A percentile compares a stretch with the other conserved stretches of the same genome.
Evolutionary conservation across 30 jellyfish, hydroid and myxozoan genomes (phyloP).

Genomic region (Nemopilema nomurai): DNA sequence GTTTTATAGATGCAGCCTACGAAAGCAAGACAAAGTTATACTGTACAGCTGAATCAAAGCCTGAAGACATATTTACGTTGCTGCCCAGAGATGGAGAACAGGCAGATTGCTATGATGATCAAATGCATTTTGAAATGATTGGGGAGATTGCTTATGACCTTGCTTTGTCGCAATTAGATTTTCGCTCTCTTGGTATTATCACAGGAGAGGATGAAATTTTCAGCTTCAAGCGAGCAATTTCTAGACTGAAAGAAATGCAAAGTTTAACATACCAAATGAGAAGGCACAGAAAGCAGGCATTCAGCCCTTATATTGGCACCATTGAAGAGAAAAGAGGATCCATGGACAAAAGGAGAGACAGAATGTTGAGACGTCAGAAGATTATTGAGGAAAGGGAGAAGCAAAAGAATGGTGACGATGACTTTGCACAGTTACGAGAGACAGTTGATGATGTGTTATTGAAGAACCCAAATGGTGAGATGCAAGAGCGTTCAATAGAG

Average conservation of each 20-base stretch:
- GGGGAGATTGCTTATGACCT: constrained; percentile 92
- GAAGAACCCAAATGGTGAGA: constrained; percentile 21
- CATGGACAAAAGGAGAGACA: constrained; percentile 56
- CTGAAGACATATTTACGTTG: constrained; percentile 71
- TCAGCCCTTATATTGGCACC: constrained; percentile 75
- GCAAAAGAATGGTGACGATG: constrained; percentile 11
- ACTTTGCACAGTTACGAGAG: constrained; percentile 26
- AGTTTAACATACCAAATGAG: constrained; percentile 61
- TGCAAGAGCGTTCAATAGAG: constrained; percentile 7
- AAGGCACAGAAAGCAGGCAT: constrained; percentile 55
- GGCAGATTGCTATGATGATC: constrained; percentile 57
- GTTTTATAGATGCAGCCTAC: constrained; percentile 90
- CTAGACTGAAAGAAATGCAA: constrained; percentile 83
- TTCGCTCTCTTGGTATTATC: constrained; percentile 61
- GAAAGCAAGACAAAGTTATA: constrained; percentile 68
- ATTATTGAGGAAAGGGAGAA: constrained; percentile 58
- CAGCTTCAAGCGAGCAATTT: constrained; percentile 77
- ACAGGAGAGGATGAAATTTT: constrained; percentile 92
- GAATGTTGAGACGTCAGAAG: constrained; percentile 60
- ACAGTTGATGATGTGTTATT: constrained; percentile 23
- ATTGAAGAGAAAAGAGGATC: constrained; percentile 56
- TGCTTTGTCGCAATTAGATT: constrained; percentile 55
- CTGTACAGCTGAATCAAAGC: constrained; percentile 76
- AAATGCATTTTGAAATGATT: constrained; percentile 87
- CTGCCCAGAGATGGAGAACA: constrained; percentile 65